Conservation (phyloP, 2,888 invertebrate genomes). For the Acrobasis suavella region DNA sequence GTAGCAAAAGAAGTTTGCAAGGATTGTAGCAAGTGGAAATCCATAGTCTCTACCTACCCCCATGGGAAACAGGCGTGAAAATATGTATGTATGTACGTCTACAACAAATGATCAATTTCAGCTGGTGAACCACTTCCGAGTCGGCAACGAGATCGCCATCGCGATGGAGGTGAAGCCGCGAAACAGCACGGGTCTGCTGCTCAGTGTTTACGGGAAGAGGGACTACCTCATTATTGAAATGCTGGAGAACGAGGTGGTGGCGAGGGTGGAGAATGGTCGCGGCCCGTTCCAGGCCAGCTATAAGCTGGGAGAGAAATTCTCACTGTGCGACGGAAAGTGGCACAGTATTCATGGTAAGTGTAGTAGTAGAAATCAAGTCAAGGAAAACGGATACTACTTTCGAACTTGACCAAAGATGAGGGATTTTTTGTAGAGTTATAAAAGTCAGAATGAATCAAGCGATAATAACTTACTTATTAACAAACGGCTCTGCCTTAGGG, state of each 20-base stretch:
- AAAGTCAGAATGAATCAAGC: no score
- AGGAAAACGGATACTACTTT: no score
- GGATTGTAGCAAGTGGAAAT: no score
- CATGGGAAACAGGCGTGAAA: no score
- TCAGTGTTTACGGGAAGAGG: slow-evolving; percentile 91
- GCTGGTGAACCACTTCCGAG: slow-evolving; percentile 87
- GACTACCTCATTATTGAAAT: slow-evolving; percentile 95
- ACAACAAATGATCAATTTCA: slow-evolving; percentile 37
- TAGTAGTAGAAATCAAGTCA: no score
- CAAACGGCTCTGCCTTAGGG: no score
- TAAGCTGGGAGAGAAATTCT: slow-evolving; percentile 84
- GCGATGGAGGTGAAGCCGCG: slow-evolving; percentile 94
- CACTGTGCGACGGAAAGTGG: slow-evolving; percentile 97
- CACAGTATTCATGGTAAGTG: slow-evolving; percentile 89
- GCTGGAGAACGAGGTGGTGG: slow-evolving; percentile 91
- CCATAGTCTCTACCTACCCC: no score
- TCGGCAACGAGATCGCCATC: slow-evolving; percentile 90
- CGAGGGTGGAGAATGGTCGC: slow-evolving; percentile 92
- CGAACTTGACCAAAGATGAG: no score
- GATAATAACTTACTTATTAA: no score
- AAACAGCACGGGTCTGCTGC: slow-evolving; percentile 90
- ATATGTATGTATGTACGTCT: no score
- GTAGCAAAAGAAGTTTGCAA: no score
- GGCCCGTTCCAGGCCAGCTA: slow-evolving; percentile 90
- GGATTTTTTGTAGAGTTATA: no score